Percentiles rank a stretch among this genome's conserved stretches.
These are phyloP conservation scores for Diphyllodes magnificus DNA, from an alignment of 2,113 vertebrate species.

Conservation along the genomic window DNA sequence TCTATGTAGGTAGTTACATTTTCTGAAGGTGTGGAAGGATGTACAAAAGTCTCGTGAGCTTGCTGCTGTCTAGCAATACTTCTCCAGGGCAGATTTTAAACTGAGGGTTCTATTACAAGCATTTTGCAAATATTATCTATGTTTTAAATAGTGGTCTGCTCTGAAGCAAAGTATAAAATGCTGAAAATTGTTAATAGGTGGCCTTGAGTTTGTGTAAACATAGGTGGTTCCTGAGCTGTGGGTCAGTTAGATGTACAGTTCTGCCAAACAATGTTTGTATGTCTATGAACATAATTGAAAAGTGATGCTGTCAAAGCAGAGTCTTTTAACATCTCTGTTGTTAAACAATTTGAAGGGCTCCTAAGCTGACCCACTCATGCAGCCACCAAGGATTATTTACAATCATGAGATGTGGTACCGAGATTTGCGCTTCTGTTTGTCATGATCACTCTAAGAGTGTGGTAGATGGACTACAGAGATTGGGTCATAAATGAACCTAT, in stretches of 20 bases:
- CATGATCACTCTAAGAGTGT: not conserved
- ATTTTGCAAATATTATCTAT: not conserved
- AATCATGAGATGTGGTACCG: not conserved
- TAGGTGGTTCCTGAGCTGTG: not conserved
- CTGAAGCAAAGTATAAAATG: not conserved
- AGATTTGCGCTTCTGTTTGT: not conserved
- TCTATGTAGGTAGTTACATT: not conserved
- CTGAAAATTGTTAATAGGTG: not conserved
- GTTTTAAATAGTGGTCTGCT: not conserved
- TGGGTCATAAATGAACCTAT: not conserved
- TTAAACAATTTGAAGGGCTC: not conserved
- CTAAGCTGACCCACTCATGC: not conserved
- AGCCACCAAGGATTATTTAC: not conserved
- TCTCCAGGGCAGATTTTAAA: not conserved
- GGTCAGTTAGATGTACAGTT: not conserved
- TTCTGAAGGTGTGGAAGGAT: not conserved
- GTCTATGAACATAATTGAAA: not conserved
- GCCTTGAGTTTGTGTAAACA: not conserved
- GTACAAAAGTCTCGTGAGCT: not conserved
- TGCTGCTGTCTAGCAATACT: not conserved
- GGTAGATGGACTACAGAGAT: not conserved
- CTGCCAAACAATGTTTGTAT: not conserved
- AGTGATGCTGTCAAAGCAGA: not conserved
- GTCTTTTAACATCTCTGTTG: not conserved
- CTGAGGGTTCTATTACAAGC: not conserved